Evolutionary conservation across 2,113 vertebrate species (phyloP), one percentile per base, ranked within the genome.

Genomic region (Amphiprion ocellaris): DNA sequence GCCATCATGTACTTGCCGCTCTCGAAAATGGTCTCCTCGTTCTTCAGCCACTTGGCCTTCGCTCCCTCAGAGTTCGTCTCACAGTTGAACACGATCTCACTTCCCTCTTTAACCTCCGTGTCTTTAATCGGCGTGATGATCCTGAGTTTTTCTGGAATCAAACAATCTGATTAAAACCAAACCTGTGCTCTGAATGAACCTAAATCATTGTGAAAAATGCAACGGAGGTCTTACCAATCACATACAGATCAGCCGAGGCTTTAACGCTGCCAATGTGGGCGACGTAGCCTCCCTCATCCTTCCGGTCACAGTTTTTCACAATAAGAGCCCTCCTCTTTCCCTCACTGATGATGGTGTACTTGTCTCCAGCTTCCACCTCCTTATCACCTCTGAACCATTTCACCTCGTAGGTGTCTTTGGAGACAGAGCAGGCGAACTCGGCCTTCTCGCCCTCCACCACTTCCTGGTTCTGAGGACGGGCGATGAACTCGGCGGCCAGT

Each of bases 41-140:
- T 95, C 93, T 96, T 97, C 87, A 97, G 95, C 98, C 98, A 99
- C 82, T 99, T 99, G 74, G 97, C 97, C 89, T 98, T 99, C 8
- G 96, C 97, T 84, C 97, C 97, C 87, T 97, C 98, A 0, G 95
- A 94, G 89, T 99, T 99, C 21, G 96, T 96, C 94, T 99, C 98
- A 64, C 98, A 99, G 93, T 98, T 97, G 76, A 99, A 98, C 66
- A 97, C 90, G 23, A 96, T 94, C 92, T 99, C 98, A 82, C 96
- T 90, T 88, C 96, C 96, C 77, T 98, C 98, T 83, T 94, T 97
- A 82, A 96, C 96, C 60, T 95, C 92, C 4, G 95, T 94, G 89
- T 99, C 96, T 77, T 95, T 97, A 55, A 99, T 94, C 1, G 98
- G 97, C 54, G 97, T 97, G 86, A 99, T 78, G 70, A 99, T 96